Conservation (phyloP, 2,888 invertebrate species). For the Emmelina monodactyla region DNA sequence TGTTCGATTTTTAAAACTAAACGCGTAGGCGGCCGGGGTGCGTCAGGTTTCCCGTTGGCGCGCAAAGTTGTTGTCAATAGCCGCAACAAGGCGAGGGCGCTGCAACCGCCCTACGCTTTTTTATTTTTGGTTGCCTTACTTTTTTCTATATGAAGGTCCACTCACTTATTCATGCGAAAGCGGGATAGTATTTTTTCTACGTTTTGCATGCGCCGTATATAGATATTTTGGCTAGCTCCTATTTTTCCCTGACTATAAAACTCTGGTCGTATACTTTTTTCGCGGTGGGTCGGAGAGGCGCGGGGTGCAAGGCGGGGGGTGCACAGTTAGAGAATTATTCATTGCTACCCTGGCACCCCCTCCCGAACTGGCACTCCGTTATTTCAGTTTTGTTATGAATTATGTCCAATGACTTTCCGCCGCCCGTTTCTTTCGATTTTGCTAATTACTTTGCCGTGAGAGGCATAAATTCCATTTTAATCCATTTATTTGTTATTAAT, state of each 20-base stretch:
- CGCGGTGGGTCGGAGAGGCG: constrained; percentile 40
- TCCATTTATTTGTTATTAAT: constrained; percentile 2
- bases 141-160: constrained; percentile 58
- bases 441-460: constrained; percentile 58
- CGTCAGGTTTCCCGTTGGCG: no score
- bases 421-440: constrained; percentile 53
- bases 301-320: constrained; percentile 42
- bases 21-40: no score
- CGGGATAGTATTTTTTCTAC: constrained; percentile 55
- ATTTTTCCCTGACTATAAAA: constrained; percentile 63
- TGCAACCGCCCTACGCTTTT: constrained; percentile 25
- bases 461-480: constrained; percentile 38
- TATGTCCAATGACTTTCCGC: constrained; percentile 62
- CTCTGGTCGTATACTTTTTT: constrained; percentile 62
- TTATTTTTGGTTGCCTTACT: constrained; percentile 42
- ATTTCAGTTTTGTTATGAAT: constrained; percentile 65
- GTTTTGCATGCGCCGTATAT: constrained; percentile 55
- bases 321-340: constrained; percentile 65
- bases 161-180: constrained; percentile 63
- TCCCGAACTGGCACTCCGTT: constrained; percentile 62
- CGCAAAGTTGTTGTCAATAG: no score
- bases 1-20: no score
- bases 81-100: no score
- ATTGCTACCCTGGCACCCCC: constrained; percentile 65
- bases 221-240: constrained; percentile 62